A percentile compares a stretch with the other conserved stretches of the same genome.
Conservation (phyloP, 2,113 vertebrate genomes). For the Peromyscus leucopus region DNA sequence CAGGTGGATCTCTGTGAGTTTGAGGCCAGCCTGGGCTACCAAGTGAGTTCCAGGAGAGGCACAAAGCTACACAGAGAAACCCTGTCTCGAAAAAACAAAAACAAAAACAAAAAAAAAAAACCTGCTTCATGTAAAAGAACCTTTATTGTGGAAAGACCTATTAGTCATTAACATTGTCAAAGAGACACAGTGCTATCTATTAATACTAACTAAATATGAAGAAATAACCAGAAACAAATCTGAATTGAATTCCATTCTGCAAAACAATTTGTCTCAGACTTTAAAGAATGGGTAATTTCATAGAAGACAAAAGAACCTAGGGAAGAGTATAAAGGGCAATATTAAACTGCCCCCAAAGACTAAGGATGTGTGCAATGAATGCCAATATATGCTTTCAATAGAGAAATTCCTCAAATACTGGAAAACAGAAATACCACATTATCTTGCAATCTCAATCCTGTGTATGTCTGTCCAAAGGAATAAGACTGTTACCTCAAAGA, state of each 20-base stretch:
- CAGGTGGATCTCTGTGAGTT: no score
- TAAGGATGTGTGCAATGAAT: background rate
- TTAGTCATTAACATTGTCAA: background rate
- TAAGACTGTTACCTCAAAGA: background rate
- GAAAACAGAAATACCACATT: background rate
- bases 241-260: slow-evolving; percentile 7
- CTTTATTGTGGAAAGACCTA: background rate
- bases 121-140: background rate
- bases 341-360: background rate
- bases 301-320: background rate
- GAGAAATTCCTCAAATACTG: background rate
- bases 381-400: background rate
- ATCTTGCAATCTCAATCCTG: background rate
- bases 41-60: no score
- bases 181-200: background rate
- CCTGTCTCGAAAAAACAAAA: no score
- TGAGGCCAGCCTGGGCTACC: no score
- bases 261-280: background rate
- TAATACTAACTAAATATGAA: slow-evolving; percentile 1
- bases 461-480: background rate
- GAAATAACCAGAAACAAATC: slow-evolving; percentile 4
- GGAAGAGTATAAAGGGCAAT: background rate
- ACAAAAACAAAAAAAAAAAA: no score
- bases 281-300: background rate
- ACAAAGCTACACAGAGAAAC: no score